phyloP scores from a whole-genome alignment of 2,797 vertebrate species.

The Amblyraja radiata region DNA sequence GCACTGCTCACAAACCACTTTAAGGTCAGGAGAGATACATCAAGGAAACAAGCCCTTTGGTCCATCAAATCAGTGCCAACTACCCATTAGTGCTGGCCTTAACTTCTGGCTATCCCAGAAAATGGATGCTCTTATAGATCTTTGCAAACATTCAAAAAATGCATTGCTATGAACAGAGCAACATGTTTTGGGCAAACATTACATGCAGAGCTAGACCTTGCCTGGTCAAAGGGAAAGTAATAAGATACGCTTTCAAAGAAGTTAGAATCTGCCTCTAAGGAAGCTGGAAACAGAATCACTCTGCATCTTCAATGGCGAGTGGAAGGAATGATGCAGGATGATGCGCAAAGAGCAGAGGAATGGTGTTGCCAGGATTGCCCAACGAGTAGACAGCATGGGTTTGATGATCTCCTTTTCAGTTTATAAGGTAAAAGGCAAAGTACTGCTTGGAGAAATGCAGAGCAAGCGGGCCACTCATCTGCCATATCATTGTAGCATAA shows the following conservation, averaged over 20 bases:
- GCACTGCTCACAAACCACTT: too few relatives aligned
- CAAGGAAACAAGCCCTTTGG: too few relatives aligned
- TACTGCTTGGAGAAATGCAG: neutral
- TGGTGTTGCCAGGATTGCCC: too few relatives aligned
- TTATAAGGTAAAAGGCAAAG: neutral
- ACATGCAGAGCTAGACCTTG: neutral
- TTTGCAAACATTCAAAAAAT: neutral
- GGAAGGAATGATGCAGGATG: too few relatives aligned
- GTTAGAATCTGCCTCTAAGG: neutral
- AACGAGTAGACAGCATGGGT: too few relatives aligned
- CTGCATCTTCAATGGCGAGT: too few relatives aligned
- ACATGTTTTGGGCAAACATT: neutral
- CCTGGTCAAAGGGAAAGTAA: neutral
- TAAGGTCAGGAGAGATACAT: neutral
- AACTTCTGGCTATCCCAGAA: neutral
- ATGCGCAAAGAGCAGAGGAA: too few relatives aligned
- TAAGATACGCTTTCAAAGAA: neutral
- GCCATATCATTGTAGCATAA: neutral
- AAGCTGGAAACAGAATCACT: too few relatives aligned
- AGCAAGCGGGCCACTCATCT: neutral
- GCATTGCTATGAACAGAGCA: neutral
- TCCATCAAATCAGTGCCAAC: too few relatives aligned
- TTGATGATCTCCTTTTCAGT: too few relatives aligned
- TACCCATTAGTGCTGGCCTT: too few relatives aligned
- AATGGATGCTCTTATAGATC: neutral